Conservation (phyloP, 2,113 vertebrate species). For the Anas platyrhynchos region DNA sequence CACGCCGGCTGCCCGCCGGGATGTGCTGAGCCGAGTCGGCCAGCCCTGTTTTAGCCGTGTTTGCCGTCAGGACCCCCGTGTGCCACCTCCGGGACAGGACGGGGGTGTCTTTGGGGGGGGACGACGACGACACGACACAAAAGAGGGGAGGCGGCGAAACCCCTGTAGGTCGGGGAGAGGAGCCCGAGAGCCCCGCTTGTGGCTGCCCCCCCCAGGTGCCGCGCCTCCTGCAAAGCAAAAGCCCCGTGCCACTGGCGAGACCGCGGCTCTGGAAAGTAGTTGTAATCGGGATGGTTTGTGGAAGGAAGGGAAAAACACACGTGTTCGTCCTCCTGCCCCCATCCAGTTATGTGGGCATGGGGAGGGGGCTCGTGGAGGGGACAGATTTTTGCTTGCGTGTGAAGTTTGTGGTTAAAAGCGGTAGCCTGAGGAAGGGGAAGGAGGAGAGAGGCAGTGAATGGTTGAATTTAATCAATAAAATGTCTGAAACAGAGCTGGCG, state of each 20-base stretch:
- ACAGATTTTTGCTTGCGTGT: not conserved
- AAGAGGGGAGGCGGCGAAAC: too few species aligned
- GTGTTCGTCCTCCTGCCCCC: not conserved
- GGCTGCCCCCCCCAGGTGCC: not conserved
- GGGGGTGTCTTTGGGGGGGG: rapidly evolving
- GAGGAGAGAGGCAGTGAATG: not conserved
- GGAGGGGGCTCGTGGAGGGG: not conserved
- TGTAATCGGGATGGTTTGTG: not conserved
- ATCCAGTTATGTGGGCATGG: not conserved
- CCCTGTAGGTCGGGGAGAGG: not conserved
- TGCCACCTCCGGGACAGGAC: not conserved
- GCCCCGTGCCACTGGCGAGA: not conserved
- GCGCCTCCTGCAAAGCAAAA: not conserved
- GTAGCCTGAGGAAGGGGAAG: not conserved
- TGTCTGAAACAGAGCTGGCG: not conserved
- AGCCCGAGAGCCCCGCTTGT: not conserved
- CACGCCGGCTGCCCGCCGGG: not conserved
- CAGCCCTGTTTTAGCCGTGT: rapidly evolving
- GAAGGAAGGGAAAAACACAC: not conserved
- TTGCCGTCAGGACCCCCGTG: not conserved
- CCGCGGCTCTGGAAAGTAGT: not conserved
- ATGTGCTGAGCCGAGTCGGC: not conserved
- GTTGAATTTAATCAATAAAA: not conserved
- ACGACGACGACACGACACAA: too few species aligned
- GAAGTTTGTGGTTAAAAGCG: not conserved